Evolutionary conservation across 2,113 vertebrate genomes (phyloP), one percentile per base, ranked within the genome.

Genomic region (Pseudopodoces humilis): DNA sequence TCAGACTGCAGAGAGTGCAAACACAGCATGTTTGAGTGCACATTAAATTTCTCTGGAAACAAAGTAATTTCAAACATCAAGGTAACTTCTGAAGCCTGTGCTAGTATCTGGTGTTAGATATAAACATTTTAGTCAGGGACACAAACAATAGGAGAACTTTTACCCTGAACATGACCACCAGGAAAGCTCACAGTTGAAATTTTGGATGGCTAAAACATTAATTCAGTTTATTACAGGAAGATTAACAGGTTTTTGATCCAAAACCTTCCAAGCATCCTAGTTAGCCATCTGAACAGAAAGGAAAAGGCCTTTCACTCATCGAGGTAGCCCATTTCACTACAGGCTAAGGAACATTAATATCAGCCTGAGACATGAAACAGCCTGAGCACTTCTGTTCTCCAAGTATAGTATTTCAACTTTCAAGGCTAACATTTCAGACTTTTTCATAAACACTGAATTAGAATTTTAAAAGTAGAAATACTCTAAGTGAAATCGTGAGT

Each of bases 61-160:
- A 93, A 93, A 97, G 72, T 41, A 43, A 97, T 85, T 81, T 83
- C 63, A 96, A 91, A 89, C 56, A 95, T 41, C 59, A 69, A 69
- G 88, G 88, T 70, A 86, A 78, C 47, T 75, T 92, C 60, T 84
- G 52, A 96, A 75, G 28, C 65, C 83, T 60, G 1, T 85, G 63
- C 76, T 96, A 84, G 49, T 39, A 63, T 56, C 94, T 64, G 59
- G 9, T 75, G 39, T 94, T 82, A 84, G 43, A 79, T 49, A 94
- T 15, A 89, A 58, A 63, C 49, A 90, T 79, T 74, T 87, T 50
- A 81, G 37, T 65, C 76, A 91, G 11, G 25, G 55, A 75, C 41
- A 83, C 20, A 87, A 87, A 85, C 65, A 44, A 7, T 62, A 76
- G 14, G 33, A 64, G 28, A 81, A 62, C 44, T 96, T 74, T 89